Percentiles rank a stretch among this genome's conserved stretches.
phyloP scores from a whole-genome alignment of 92 coral and sea anemone genomes.

The Porites lobata region DNA sequence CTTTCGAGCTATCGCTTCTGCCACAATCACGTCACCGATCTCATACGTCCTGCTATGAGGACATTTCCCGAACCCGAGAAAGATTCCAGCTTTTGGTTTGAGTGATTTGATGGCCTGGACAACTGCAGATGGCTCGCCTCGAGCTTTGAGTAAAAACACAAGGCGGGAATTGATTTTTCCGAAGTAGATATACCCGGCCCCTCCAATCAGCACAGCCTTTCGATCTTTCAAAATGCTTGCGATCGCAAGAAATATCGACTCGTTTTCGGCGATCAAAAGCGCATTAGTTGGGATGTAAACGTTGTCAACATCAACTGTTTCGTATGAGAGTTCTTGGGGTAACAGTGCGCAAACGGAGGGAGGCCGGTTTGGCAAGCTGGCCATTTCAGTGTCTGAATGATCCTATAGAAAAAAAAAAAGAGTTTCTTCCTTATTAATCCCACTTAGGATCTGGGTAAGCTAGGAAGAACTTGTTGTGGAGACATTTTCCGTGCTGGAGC shows the following conservation, averaged over 20 bases:
- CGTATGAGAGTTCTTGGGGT: slow-evolving; percentile 14
- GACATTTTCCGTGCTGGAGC: too few species aligned
- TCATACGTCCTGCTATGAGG: slow-evolving; percentile 19
- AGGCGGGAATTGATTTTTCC: slow-evolving; percentile 28
- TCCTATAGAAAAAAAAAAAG: background rate
- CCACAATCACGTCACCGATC: slow-evolving; percentile 46
- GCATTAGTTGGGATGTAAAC: slow-evolving; percentile 44
- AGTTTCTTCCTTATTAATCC: background rate
- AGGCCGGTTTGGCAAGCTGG: slow-evolving; percentile 18
- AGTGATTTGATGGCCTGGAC: slow-evolving; percentile 15
- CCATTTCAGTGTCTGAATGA: background rate
- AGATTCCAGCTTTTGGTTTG: slow-evolving; percentile 33
- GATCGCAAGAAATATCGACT: slow-evolving; percentile 34
- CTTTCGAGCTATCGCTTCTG: slow-evolving; percentile 32
- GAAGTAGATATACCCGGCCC: slow-evolving; percentile 34
- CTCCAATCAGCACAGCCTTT: slow-evolving; percentile 31
- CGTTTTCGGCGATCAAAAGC: slow-evolving; percentile 49
- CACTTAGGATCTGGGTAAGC: too few species aligned
- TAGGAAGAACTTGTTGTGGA: too few species aligned
- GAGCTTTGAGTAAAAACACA: slow-evolving; percentile 39
- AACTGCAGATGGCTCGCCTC: slow-evolving; percentile 14
- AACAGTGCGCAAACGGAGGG: slow-evolving; percentile 26
- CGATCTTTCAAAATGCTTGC: slow-evolving; percentile 36
- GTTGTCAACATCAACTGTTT: slow-evolving; percentile 28
- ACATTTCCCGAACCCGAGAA: slow-evolving; percentile 38